Evolutionary conservation across 2,113 vertebrate genomes (phyloP).

Genomic region (Pithys albifrons): DNA sequence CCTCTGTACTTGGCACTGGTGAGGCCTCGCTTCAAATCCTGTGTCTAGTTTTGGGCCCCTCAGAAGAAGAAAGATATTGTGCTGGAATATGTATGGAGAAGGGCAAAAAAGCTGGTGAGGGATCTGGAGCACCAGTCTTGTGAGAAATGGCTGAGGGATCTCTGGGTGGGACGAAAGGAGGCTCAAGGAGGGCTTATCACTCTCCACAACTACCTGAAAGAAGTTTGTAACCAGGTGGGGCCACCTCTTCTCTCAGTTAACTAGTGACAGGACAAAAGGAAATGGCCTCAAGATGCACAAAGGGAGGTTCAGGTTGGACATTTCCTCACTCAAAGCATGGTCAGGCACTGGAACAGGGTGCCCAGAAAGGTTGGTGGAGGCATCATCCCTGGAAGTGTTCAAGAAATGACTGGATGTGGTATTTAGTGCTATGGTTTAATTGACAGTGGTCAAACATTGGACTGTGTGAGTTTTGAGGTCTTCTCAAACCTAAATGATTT

Average conservation of each 20-base stretch:
- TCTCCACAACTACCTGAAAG: no score
- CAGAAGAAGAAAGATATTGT: accelerated
- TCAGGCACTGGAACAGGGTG: neutral
- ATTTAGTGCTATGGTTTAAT: neutral
- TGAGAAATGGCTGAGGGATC: neutral
- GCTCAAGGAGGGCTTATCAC: neutral
- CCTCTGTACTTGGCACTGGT: neutral
- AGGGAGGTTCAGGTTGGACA: neutral
- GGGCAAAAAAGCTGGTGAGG: neutral
- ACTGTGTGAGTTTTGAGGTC: neutral
- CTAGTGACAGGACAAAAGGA: neutral
- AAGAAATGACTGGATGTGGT: neutral
- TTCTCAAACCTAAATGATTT: neutral
- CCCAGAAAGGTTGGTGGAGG: neutral
- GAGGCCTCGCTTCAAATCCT: neutral
- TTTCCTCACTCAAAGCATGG: neutral
- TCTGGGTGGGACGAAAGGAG: neutral
- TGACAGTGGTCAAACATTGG: neutral
- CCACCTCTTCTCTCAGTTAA: neutral
- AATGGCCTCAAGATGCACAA: neutral
- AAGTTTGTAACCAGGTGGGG: accelerated
- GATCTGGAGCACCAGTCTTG: neutral
- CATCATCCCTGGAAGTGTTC: neutral
- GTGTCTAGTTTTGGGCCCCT: neutral
- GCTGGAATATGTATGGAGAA: neutral